These are phyloP conservation scores for Aeoliscus strigatus DNA, from an alignment of 2,797 vertebrate species.

Conservation along the genomic window DNA sequence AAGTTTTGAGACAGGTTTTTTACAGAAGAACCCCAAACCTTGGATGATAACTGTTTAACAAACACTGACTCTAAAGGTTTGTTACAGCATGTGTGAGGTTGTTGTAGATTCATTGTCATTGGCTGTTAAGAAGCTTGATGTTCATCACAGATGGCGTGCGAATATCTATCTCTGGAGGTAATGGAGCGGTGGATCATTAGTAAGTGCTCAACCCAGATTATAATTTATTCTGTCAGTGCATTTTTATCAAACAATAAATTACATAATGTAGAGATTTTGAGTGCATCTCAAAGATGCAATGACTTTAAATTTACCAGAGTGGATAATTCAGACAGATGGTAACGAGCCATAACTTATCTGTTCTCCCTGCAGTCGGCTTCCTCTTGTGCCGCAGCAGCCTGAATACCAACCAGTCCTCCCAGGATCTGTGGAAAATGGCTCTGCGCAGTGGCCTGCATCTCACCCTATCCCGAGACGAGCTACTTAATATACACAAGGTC, in stretches of 20 bases:
- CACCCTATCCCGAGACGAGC: conserved; percentile 83
- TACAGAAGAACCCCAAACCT: too few relatives aligned
- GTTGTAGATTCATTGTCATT: conserved; percentile 1
- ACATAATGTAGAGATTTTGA: too few relatives aligned
- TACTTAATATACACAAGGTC: conserved; percentile 84
- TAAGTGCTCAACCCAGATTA: conserved; percentile 66
- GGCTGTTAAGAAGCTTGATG: conserved; percentile 9
- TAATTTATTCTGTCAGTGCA: neutral
- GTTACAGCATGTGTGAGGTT: neutral
- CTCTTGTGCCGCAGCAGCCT: conserved; percentile 86
- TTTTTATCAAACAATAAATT: neutral
- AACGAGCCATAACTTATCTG: too few relatives aligned
- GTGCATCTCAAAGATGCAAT: too few relatives aligned
- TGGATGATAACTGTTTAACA: neutral
- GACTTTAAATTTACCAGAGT: too few relatives aligned
- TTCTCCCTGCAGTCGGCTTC: conserved; percentile 81
- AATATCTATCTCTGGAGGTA: conserved; percentile 88
- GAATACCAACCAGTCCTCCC: conserved; percentile 71
- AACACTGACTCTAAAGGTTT: neutral
- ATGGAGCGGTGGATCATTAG: conserved; percentile 94
- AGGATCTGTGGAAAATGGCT: conserved; percentile 86
- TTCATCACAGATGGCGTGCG: conserved; percentile 83
- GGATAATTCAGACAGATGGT: too few relatives aligned
- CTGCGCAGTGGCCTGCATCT: conserved; percentile 82
- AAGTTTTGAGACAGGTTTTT: too few relatives aligned